Evolutionary conservation across 1,140 invertebrate species (phyloP).

Genomic region (Akabosia matsudoensis): DNA sequence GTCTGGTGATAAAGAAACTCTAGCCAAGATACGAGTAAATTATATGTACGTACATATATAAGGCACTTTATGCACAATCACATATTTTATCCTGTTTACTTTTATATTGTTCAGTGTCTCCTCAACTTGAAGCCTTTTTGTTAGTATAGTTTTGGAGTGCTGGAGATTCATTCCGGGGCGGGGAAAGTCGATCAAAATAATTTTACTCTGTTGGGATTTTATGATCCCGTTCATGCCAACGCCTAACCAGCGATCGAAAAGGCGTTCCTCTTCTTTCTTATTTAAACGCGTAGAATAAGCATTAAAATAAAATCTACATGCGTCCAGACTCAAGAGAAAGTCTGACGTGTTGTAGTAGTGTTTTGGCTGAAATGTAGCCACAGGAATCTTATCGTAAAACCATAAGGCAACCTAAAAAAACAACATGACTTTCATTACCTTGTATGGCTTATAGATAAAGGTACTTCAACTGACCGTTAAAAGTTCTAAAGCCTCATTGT

Average conservation of each 20-base stretch:
- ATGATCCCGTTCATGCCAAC: not conserved
- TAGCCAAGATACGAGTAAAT: not conserved
- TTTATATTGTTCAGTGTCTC: not conserved
- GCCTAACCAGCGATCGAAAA: not conserved
- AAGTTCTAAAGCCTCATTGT: not conserved
- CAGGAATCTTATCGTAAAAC: constrained; percentile 19
- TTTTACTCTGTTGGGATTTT: not conserved
- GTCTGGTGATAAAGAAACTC: not conserved
- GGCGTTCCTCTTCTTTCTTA: not conserved
- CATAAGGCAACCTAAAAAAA: constrained; percentile 9
- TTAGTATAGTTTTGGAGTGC: not conserved
- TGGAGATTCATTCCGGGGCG: not conserved
- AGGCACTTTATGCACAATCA: not conserved
- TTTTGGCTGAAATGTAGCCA: constrained; percentile 23
- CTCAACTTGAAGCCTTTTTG: not conserved
- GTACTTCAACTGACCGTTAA: not conserved
- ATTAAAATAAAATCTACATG: not conserved
- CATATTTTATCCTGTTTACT: not conserved
- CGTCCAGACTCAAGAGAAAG: not conserved
- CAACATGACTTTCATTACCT: not conserved
- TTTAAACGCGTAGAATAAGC: not conserved
- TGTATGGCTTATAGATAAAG: not conserved
- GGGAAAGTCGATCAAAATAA: not conserved
- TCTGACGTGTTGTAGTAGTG: not conserved
- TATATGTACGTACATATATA: not conserved